Evolutionary conservation across 2,797 vertebrate genomes (phyloP).

Genomic region (Staurois parvus): DNA sequence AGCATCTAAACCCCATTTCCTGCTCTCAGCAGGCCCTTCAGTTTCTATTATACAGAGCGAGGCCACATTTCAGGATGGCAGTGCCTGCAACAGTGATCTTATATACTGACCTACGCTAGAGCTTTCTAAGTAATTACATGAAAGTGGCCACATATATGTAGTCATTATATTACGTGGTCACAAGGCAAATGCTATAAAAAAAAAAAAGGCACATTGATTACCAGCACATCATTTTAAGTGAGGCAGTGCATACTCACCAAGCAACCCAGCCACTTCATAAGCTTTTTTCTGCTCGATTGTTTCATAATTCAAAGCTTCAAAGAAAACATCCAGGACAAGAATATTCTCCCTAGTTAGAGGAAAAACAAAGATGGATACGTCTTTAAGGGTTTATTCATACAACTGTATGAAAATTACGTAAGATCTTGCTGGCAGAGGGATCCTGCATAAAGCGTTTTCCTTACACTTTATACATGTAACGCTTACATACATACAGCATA

Average conservation of each 20-base stretch:
- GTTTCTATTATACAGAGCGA: background rate
- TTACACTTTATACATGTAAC: too few relatives aligned
- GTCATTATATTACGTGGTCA: background rate
- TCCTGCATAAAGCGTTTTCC: too few relatives aligned
- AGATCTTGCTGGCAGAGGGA: too few relatives aligned
- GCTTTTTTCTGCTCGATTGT: slow-evolving; percentile 99
- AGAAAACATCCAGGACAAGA: slow-evolving; percentile 97
- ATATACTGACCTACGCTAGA: background rate
- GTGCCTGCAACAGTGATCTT: background rate
- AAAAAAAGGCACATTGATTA: background rate
- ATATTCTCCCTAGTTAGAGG: slow-evolving; percentile 90
- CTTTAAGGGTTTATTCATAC: too few relatives aligned
- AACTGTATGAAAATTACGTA: too few relatives aligned
- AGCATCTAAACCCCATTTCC: background rate
- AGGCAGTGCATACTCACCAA: slow-evolving; percentile 74
- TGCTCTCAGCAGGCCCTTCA: background rate
- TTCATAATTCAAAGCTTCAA: slow-evolving; percentile 98
- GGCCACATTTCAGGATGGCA: background rate
- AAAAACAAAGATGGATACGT: background rate
- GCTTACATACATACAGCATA: too few relatives aligned
- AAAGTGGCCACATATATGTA: background rate
- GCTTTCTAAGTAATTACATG: background rate
- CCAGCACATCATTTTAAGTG: background rate
- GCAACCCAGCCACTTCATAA: slow-evolving; percentile 95
- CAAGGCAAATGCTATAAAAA: background rate